Percentiles rank a stretch among this genome's conserved stretches.
These are phyloP conservation scores for Pachyramphus minor DNA, from an alignment of 2,113 vertebrate genomes.

Conservation along the genomic window DNA sequence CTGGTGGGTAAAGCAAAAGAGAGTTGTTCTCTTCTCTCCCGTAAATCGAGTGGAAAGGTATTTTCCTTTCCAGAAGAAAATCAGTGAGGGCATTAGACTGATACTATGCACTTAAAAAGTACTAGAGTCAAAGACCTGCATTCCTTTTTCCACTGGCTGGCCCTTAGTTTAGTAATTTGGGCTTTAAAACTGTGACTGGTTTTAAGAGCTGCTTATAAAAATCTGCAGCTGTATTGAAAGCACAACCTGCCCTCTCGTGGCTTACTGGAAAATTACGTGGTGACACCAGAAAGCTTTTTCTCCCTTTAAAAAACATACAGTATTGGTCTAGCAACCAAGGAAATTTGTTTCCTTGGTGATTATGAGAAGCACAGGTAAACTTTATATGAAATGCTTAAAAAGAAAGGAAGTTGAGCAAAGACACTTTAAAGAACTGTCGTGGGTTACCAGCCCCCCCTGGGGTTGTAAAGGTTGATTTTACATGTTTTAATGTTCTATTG, in stretches of 20 bases:
- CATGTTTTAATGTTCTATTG: background rate
- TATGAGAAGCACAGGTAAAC: background rate
- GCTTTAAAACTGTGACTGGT: background rate
- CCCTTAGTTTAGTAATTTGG: background rate
- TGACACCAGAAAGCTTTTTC: background rate
- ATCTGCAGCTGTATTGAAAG: background rate
- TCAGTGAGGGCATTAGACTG: background rate
- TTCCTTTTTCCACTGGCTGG: background rate
- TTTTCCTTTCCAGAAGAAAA: background rate
- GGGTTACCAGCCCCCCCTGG: too few species aligned
- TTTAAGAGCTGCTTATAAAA: background rate
- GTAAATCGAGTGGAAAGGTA: background rate
- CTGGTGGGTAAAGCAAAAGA: background rate
- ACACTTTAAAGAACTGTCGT: background rate
- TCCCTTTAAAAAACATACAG: background rate
- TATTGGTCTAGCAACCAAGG: background rate
- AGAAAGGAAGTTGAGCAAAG: background rate
- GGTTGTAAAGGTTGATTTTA: background rate
- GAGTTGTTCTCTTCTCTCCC: background rate
- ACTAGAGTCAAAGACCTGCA: background rate
- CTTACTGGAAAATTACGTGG: constrained; percentile 28
- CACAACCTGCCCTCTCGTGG: constrained; percentile 71
- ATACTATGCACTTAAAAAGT: background rate
- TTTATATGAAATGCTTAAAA: background rate
- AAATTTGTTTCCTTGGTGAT: background rate